Evolutionary conservation across 2,888 invertebrate genomes (phyloP).

Genomic region (Lucinisca nassula): DNA sequence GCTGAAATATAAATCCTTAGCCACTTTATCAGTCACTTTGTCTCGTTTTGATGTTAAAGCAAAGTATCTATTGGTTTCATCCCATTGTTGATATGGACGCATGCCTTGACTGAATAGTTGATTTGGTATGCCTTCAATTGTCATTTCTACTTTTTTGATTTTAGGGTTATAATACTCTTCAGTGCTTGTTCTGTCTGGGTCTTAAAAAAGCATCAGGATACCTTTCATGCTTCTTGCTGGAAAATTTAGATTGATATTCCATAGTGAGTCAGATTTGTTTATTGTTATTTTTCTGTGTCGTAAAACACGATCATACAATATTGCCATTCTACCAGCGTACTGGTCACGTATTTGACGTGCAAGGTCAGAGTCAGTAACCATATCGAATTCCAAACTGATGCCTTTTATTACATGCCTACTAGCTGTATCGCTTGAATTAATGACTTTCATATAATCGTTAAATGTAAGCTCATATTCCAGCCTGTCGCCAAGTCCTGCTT

Average conservation of each 20-base stretch:
- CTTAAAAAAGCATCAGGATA: constrained; percentile 64
- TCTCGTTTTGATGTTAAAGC: constrained; percentile 20
- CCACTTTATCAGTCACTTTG: constrained; percentile 33
- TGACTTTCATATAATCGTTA: too few species aligned
- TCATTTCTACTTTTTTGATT: constrained; percentile 30
- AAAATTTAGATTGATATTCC: too few species aligned
- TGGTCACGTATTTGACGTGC: constrained; percentile 55
- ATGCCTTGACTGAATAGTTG: constrained; percentile 70
- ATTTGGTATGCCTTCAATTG: constrained; percentile 50
- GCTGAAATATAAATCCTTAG: constrained; percentile 39
- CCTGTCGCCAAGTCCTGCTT: too few species aligned
- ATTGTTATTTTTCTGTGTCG: too few species aligned
- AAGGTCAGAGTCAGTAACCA: constrained; percentile 50
- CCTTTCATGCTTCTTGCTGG: too few species aligned
- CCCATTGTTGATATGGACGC: constrained; percentile 67
- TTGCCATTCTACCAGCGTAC: too few species aligned
- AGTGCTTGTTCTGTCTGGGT: constrained; percentile 8
- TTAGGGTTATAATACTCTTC: constrained; percentile 60
- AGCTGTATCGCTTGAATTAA: too few species aligned
- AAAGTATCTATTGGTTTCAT: constrained; percentile 60
- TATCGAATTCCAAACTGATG: constrained; percentile 67
- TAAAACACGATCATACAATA: too few species aligned
- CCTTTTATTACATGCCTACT: constrained; percentile 62
- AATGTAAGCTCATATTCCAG: too few species aligned
- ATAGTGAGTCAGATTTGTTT: too few species aligned